A percentile compares a stretch with the other conserved stretches of the same genome.
phyloP scores from a whole-genome alignment of 2,888 invertebrate species.

The Eupithecia abbreviata region DNA sequence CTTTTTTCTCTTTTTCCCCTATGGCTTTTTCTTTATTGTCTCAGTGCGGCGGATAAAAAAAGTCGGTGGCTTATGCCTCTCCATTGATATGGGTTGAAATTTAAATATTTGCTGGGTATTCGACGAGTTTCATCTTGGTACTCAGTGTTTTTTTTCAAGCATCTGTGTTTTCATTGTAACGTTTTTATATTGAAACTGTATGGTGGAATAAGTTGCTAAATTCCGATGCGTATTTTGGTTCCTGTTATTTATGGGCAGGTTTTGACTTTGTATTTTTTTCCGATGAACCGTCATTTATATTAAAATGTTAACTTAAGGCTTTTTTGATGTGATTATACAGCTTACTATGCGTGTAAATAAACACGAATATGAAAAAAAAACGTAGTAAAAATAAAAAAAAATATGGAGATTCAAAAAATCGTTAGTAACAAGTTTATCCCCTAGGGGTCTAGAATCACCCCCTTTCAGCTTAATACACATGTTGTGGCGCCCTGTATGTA shows the following conservation, averaged over 20 bases:
- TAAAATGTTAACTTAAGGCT: neutral
- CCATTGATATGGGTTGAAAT: constrained; percentile 84
- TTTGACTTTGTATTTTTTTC: constrained; percentile 12
- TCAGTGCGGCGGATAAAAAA: constrained; percentile 74
- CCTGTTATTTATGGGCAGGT: constrained; percentile 25
- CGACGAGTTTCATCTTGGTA: constrained; percentile 72
- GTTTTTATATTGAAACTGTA: constrained; percentile 70
- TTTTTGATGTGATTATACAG: neutral
- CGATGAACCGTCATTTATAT: neutral
- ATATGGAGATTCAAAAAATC: too few species aligned
- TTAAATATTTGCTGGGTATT: constrained; percentile 82
- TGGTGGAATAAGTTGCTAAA: constrained; percentile 37
- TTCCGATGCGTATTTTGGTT: constrained; percentile 24
- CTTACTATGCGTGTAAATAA: too few species aligned
- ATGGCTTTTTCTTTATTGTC: constrained; percentile 82
- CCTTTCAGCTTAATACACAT: too few species aligned
- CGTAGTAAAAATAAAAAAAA: too few species aligned
- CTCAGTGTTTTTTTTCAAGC: constrained; percentile 69
- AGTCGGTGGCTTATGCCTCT: constrained; percentile 83
- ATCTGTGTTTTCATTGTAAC: constrained; percentile 77
- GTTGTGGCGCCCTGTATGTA: neutral
- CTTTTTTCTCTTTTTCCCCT: constrained; percentile 67
- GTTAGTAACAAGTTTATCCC: too few species aligned
- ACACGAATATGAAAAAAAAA: too few species aligned
- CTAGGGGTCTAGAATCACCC: too few species aligned